phyloP scores from a whole-genome alignment of 2,797 vertebrate genomes.

The Vespertilio murinus region DNA sequence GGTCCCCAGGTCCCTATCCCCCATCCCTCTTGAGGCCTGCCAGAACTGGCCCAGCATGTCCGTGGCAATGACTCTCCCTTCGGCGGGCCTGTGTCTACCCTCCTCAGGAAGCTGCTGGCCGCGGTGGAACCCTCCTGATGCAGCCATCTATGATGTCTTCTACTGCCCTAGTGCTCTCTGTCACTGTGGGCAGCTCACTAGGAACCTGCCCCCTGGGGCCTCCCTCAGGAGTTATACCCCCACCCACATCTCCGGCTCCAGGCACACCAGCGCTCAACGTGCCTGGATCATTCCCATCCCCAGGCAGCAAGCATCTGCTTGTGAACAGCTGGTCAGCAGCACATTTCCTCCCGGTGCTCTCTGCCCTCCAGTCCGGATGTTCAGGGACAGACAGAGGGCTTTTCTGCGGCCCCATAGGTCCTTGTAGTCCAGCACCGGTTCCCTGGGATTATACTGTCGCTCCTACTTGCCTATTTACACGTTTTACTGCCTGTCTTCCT shows the following conservation, averaged over 20 bases:
- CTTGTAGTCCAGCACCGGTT: neutral
- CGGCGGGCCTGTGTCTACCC: neutral
- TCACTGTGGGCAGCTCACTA: neutral
- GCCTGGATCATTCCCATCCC: neutral
- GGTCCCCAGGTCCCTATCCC: rapidly evolving
- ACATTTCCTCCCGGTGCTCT: neutral
- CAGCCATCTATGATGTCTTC: neutral
- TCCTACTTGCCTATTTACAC: neutral
- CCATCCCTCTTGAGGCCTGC: neutral
- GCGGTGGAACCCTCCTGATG: neutral
- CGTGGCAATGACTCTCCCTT: neutral
- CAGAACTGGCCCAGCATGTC: neutral
- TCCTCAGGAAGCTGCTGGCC: neutral
- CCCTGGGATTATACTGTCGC: neutral
- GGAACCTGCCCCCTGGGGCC: neutral
- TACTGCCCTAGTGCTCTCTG: neutral
- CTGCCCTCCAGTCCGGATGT: neutral
- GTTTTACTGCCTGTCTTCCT: neutral
- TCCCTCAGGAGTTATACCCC: neutral
- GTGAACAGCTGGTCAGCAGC: neutral
- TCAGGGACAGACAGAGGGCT: neutral
- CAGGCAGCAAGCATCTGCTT: neutral
- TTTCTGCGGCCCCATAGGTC: neutral
- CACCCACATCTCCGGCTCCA: neutral
- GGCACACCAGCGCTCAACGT: neutral